Conservation (phyloP, 2,113 vertebrate genomes). For the Vulpes ferrilata region DNA sequence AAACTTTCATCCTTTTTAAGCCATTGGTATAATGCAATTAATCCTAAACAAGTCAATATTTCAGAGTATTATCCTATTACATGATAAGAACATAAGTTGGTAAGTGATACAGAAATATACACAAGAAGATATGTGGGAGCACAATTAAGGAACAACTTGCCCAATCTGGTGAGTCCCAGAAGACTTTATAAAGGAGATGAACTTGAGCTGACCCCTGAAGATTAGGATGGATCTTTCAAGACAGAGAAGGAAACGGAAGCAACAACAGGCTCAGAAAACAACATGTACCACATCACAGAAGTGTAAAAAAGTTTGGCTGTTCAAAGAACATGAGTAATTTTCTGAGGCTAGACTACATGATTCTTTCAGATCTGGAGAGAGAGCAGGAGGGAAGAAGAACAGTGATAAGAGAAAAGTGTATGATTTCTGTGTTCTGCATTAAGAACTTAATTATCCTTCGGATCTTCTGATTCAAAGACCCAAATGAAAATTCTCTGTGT, state of each 20-base stretch:
- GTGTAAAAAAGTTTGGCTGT: neutral
- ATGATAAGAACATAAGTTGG: neutral
- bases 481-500: neutral
- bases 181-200: constrained; percentile 50
- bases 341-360: neutral
- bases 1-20: neutral
- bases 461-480: constrained; percentile 43
- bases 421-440: neutral
- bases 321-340: constrained; percentile 35
- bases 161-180: neutral
- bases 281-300: neutral
- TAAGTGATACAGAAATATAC: neutral
- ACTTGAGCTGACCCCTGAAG: neutral
- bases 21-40: neutral
- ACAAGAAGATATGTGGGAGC: neutral
- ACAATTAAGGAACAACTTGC: neutral
- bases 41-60: constrained; percentile 1
- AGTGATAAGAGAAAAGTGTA: neutral
- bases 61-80: constrained; percentile 25
- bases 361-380: neutral
- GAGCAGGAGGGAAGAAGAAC: neutral
- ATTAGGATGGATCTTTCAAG: constrained; percentile 44
- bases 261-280: constrained; percentile 10
- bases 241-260: neutral
- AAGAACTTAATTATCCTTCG: constrained; percentile 24